Evolutionary conservation across 2,888 invertebrate genomes (phyloP).

Genomic region (Nomada ferruginata): DNA sequence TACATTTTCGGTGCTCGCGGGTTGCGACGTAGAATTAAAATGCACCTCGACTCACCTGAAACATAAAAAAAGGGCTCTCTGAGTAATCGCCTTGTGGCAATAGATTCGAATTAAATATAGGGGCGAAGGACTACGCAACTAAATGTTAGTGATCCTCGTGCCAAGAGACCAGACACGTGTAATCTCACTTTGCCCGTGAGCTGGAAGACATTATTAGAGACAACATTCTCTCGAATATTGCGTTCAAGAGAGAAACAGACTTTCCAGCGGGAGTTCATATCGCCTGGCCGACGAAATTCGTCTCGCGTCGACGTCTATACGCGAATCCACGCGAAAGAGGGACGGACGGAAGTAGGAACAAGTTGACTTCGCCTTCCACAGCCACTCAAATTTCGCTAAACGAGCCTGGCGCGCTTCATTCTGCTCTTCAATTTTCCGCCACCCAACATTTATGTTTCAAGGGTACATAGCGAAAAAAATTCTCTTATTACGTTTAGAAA

Average conservation of each 20-base stretch:
- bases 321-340: slow-evolving; percentile 8
- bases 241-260: slow-evolving; percentile 33
- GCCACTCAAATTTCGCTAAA: slow-evolving; percentile 16
- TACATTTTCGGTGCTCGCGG: neutral
- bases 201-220: slow-evolving; percentile 54
- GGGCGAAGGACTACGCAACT: neutral
- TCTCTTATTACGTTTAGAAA: too few relatives aligned
- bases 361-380: slow-evolving; percentile 13
- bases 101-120: neutral
- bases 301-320: slow-evolving; percentile 36
- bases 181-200: slow-evolving; percentile 52
- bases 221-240: slow-evolving; percentile 57
- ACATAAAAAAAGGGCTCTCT: neutral
- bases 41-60: slow-evolving; percentile 13
- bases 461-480: too few relatives aligned
- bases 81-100: too few relatives aligned
- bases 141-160: slow-evolving; percentile 21
- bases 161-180: slow-evolving; percentile 25
- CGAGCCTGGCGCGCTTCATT: neutral
- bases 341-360: slow-evolving; percentile 29
- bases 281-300: slow-evolving; percentile 38
- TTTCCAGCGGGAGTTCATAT: slow-evolving; percentile 30
- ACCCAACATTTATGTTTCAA: neutral
- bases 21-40: neutral
- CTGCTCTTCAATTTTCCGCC: neutral